Conservation (phyloP, 2,888 invertebrate species). For the Hirtodrosophila alboralis region DNA sequence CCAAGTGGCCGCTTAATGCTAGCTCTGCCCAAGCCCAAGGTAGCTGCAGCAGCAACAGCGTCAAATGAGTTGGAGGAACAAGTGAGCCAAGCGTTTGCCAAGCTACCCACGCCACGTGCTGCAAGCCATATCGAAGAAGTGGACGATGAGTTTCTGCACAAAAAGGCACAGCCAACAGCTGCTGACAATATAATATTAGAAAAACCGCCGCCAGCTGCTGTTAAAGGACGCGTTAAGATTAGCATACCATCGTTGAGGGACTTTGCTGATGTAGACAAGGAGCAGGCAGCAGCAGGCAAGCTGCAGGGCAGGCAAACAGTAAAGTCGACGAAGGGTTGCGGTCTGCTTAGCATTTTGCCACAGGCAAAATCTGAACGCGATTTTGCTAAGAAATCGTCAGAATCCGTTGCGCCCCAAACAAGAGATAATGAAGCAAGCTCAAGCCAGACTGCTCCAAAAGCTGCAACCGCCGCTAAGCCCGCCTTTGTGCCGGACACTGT, state of each 20-base stretch:
- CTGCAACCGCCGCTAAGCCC: conserved; percentile 22
- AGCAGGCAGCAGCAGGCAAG: conserved; percentile 60
- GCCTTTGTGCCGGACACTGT: conserved; percentile 84
- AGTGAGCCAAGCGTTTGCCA: conserved; percentile 70
- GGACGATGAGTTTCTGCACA: conserved; percentile 87
- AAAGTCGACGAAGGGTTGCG: conserved; percentile 74
- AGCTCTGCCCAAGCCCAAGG: conserved; percentile 78
- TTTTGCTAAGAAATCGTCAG: conserved; percentile 59
- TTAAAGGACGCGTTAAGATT: conserved; percentile 86
- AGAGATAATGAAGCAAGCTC: background rate
- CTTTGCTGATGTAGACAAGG: conserved; percentile 79
- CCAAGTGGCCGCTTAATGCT: conserved; percentile 41
- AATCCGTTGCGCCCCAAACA: background rate
- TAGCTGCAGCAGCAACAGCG: background rate
- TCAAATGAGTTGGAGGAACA: conserved; percentile 27
- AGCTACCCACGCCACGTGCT: conserved; percentile 79
- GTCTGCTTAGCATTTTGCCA: conserved; percentile 89
- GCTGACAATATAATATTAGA: conserved; percentile 46
- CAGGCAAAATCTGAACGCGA: conserved; percentile 85
- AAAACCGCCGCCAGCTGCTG: conserved; percentile 72
- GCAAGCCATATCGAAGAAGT: conserved; percentile 84
- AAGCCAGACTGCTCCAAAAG: background rate
- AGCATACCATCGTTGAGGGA: conserved; percentile 88
- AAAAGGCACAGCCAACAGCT: conserved; percentile 84
- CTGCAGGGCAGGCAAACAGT: conserved; percentile 32